phyloP scores from a whole-genome alignment of 2,113 vertebrate species.

The Eulacestoma nigropectus region DNA sequence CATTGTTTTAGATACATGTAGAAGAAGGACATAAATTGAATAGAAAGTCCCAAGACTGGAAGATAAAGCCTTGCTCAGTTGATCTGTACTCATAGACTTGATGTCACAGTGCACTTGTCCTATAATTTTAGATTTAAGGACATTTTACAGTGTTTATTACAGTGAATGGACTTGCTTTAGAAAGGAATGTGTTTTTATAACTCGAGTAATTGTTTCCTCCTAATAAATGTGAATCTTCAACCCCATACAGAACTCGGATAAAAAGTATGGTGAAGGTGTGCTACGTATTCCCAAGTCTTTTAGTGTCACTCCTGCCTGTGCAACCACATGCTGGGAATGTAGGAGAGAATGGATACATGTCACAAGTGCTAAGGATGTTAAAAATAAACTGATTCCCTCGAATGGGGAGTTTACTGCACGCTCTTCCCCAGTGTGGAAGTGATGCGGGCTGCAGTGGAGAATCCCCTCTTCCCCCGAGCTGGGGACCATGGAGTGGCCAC shows the following conservation, averaged over 20 bases:
- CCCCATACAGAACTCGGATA: not conserved
- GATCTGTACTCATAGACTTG: not conserved
- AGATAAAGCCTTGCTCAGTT: not conserved
- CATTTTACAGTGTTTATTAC: not conserved
- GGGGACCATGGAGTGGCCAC: accelerated
- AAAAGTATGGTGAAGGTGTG: not conserved
- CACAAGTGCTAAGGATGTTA: accelerated
- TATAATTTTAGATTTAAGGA: not conserved
- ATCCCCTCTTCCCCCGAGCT: not conserved
- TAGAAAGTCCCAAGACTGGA: not conserved
- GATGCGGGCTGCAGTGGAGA: accelerated
- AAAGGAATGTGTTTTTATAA: not conserved
- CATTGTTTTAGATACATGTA: not conserved
- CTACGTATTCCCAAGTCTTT: accelerated
- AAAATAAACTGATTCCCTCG: not conserved
- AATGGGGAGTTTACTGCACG: accelerated
- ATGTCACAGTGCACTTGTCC: not conserved
- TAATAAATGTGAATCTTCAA: not conserved
- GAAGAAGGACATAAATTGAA: not conserved
- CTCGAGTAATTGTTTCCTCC: not conserved
- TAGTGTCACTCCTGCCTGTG: not conserved
- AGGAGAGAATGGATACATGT: not conserved
- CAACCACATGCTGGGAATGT: not conserved
- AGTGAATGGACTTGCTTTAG: not conserved
- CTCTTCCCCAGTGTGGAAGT: not conserved